phyloP scores from a whole-genome alignment of 2,888 invertebrate genomes.

The Protophormia terraenovae region DNA sequence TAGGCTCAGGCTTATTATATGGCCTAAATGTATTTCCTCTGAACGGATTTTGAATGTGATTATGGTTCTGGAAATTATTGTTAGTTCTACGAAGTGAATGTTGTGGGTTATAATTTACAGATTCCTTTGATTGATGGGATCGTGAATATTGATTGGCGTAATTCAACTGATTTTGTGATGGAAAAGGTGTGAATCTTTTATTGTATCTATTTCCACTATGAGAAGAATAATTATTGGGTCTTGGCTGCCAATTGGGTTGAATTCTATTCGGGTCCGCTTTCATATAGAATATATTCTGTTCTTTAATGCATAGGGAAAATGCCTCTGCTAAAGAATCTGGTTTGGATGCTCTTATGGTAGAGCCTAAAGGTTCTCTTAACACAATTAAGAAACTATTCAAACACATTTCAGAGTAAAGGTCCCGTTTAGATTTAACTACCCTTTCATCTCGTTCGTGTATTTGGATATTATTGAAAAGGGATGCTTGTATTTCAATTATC shows the following conservation, averaged over 20 bases:
- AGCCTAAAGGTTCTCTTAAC: conserved; percentile 68
- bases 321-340: conserved; percentile 59
- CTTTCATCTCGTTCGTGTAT: conserved; percentile 64
- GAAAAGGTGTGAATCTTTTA: conserved; percentile 16
- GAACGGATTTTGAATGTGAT: neutral
- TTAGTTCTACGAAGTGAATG: neutral
- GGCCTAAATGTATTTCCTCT: neutral
- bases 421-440: conserved; percentile 62
- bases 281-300: conserved; percentile 64
- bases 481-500: conserved; percentile 68
- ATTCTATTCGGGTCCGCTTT: neutral
- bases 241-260: conserved; percentile 5
- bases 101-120: neutral
- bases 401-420: conserved; percentile 69
- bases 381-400: conserved; percentile 67
- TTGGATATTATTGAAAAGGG: conserved; percentile 66
- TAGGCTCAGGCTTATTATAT: neutral
- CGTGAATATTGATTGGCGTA: conserved; percentile 9
- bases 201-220: neutral
- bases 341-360: conserved; percentile 68
- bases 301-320: conserved; percentile 66
- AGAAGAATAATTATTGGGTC: neutral
- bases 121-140: neutral
- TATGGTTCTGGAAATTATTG: neutral
- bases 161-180: neutral